These are phyloP conservation scores for Merodon equestris DNA, from an alignment of 2,888 invertebrate genomes.

Conservation along the genomic window DNA sequence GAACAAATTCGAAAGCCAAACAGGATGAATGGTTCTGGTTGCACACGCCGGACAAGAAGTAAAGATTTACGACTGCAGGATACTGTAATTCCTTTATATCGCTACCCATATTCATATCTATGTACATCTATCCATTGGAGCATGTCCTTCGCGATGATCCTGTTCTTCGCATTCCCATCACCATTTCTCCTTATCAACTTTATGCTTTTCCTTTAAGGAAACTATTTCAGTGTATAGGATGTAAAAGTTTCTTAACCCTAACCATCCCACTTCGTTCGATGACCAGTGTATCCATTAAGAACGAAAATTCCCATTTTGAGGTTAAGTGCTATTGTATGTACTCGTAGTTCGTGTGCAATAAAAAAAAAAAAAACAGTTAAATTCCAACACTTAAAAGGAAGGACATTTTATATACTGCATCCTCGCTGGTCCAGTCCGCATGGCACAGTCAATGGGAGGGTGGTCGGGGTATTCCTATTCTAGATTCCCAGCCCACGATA, in stretches of 20 bases:
- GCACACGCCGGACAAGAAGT: neutral
- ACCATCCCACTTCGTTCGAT: neutral
- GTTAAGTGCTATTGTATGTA: constrained; percentile 67
- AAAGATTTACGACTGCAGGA: constrained; percentile 65
- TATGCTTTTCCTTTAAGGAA: constrained; percentile 39
- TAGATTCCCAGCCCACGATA: neutral
- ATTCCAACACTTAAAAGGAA: constrained; percentile 52
- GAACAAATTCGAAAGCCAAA: constrained; percentile 8
- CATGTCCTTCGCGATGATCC: constrained; percentile 35
- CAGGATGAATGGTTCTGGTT: constrained; percentile 40
- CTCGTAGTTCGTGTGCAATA: constrained; percentile 53
- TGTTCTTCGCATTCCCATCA: no score
- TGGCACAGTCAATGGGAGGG: no score
- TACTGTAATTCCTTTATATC: constrained; percentile 59
- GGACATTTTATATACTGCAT: constrained; percentile 14
- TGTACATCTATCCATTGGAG: constrained; percentile 49
- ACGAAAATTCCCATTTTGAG: constrained; percentile 47
- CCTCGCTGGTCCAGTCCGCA: neutral
- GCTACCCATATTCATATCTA: constrained; percentile 10
- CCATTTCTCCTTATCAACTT: constrained; percentile 43
- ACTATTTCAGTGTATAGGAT: constrained; percentile 38
- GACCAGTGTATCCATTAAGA: constrained; percentile 38
- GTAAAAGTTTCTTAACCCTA: constrained; percentile 46
- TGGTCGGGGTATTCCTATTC: no score
- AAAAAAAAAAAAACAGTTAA: constrained; percentile 58